Evolutionary conservation across 1,140 invertebrate genomes (phyloP), one percentile per base, ranked within the genome.

Genomic region (Mactra quadrangularis): DNA sequence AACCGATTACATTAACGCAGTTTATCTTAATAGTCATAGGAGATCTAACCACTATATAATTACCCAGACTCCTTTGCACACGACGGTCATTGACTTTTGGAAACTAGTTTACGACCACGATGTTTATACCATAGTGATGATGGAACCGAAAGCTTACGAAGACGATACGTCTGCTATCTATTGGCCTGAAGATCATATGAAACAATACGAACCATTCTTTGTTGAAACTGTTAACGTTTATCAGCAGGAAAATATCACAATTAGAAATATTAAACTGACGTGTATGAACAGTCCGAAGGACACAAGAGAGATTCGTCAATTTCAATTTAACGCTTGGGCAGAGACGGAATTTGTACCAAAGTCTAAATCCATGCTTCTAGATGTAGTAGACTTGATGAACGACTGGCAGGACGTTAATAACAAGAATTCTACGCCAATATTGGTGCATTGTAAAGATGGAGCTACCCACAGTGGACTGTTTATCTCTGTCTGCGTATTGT

Each of bases 1-100:
- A 94, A 94, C 70, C 94, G 91, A 93, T 55, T 91, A 91, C 62
- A 89, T 91, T 4, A 91, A 91, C 71, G 90, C 90, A 13, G 68
- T 90, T 4, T 88, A 88, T 55, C 29, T 93, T 11, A 91, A 93
- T 70, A 88, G 92, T 27, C 91, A 92, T 70, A 81, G 72, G 38
- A 57, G 72, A 17, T 47, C 31, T n/a, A 87, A 89, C 25, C 87
- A 87, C 57, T 93, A 91, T 68, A 91, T 93, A 31, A 64, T 93
- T 4, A 93, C 92, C 4, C 92, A 93, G 76, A 92, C 89, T 6
- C 92, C 92, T 4, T 84, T 92, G 1, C 82, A 89, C 45, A 87
- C 87, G 9, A 93, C 92, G 11, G 86, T 93, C 17, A 82, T 88
- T 17, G 92, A 93, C 85, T 93, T 93, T 85, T 93, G 92, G 92